Percentiles rank a stretch among this genome's conserved stretches.
Evolutionary conservation across 2,888 invertebrate genomes (phyloP).

Genomic region (Dichetophora obliterata): DNA sequence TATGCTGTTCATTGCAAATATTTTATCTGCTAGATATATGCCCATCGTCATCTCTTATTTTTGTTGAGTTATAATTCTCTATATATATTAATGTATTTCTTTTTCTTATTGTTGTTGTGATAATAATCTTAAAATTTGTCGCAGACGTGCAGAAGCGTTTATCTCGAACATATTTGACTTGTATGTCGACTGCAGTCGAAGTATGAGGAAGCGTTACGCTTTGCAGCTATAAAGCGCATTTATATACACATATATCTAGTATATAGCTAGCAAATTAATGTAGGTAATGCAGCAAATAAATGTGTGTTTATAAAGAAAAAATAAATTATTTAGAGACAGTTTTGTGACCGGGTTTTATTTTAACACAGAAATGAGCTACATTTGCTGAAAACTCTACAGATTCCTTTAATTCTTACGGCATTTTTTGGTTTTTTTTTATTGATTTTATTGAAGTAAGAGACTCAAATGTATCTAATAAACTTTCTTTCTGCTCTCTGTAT

Average conservation of each 20-base stretch:
- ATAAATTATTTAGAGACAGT: too few species aligned
- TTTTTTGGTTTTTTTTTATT: too few species aligned
- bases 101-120: background rate
- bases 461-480: too few species aligned
- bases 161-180: background rate
- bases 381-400: too few species aligned
- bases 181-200: background rate
- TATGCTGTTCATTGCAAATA: background rate
- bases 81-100: background rate
- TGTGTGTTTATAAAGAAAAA: too few species aligned
- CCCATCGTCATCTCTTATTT: background rate
- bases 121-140: constrained; percentile 12
- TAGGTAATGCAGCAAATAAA: background rate
- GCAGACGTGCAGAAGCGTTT: background rate
- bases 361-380: too few species aligned
- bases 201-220: constrained; percentile 28
- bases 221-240: constrained; percentile 2
- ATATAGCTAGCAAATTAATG: background rate
- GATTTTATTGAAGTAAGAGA: too few species aligned
- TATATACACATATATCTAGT: background rate
- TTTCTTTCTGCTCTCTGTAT: too few species aligned
- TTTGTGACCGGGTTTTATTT: too few species aligned
- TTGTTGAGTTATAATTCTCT: background rate
- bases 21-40: background rate
- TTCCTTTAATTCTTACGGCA: too few species aligned